Conservation (phyloP, 2,888 invertebrate species). For the Leptopterna dolabrata region DNA sequence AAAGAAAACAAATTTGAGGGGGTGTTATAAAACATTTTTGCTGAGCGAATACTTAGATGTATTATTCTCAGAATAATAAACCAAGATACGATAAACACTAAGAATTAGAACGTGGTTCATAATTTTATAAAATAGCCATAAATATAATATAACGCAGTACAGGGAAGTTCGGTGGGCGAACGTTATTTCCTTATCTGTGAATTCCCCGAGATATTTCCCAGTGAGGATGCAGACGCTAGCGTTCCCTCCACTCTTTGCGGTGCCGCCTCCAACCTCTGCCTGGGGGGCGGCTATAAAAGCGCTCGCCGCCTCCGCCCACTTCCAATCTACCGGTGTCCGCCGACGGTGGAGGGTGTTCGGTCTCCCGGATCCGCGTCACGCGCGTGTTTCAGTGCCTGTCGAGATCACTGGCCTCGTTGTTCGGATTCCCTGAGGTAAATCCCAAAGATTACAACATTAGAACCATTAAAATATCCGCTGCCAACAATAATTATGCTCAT, state of each 20-base stretch:
- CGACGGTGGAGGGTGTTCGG: not conserved
- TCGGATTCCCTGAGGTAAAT: not conserved
- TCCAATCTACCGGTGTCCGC: conserved; percentile 15
- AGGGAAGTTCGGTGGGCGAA: not conserved
- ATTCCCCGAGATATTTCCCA: not conserved
- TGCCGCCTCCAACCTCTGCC: not conserved
- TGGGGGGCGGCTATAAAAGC: conserved; percentile 6
- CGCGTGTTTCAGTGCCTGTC: not conserved
- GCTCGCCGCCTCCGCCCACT: conserved; percentile 9
- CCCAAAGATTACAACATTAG: not conserved
- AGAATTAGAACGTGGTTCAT: too few relatives aligned
- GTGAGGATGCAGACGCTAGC: not conserved
- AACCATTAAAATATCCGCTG: too few relatives aligned
- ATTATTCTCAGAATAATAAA: too few relatives aligned
- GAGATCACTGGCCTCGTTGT: not conserved
- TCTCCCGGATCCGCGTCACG: not conserved
- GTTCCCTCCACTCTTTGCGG: not conserved
- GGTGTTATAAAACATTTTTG: too few relatives aligned
- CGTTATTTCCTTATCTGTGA: not conserved
- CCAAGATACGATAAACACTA: too few relatives aligned
- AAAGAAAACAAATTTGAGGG: too few relatives aligned
- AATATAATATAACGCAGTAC: too few relatives aligned
- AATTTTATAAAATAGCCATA: too few relatives aligned
- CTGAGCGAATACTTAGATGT: too few relatives aligned
- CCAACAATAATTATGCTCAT: too few relatives aligned